Percentiles rank a stretch among this genome's conserved stretches.
phyloP scores from a whole-genome alignment of 2,888 invertebrate species.

The Callyntrura guangdongensis region DNA sequence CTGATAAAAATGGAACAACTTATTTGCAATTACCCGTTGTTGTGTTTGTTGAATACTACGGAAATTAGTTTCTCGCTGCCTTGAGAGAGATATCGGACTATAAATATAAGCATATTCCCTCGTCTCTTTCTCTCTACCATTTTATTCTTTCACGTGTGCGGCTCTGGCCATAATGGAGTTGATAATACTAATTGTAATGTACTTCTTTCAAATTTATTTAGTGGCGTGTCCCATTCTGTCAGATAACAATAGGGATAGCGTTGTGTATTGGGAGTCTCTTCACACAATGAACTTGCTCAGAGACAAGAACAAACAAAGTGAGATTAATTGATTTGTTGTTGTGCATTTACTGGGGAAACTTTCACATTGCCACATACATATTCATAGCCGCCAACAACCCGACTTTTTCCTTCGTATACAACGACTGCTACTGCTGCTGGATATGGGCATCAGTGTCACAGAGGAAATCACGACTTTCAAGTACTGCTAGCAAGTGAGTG shows the following conservation, averaged over 20 bases:
- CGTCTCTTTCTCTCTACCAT: background rate
- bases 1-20: conserved; percentile 37
- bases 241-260: background rate
- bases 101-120: background rate
- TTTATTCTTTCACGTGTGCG: conserved; percentile 10
- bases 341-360: conserved; percentile 28
- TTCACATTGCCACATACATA: background rate
- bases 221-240: background rate
- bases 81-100: background rate
- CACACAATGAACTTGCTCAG: conserved; percentile 34
- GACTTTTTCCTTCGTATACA: background rate
- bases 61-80: conserved; percentile 32
- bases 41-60: conserved; percentile 45
- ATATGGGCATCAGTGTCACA: background rate
- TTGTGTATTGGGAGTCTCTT: background rate
- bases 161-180: background rate
- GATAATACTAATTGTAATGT: background rate
- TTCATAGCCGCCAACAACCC: background rate
- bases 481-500: background rate
- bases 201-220: background rate
- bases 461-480: conserved; percentile 50
- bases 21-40: conserved; percentile 19
- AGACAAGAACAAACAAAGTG: conserved; percentile 20
- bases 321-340: conserved; percentile 53
- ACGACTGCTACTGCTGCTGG: background rate